Conservation (phyloP, 1,140 invertebrate species). For the Papilio polyxenes region DNA sequence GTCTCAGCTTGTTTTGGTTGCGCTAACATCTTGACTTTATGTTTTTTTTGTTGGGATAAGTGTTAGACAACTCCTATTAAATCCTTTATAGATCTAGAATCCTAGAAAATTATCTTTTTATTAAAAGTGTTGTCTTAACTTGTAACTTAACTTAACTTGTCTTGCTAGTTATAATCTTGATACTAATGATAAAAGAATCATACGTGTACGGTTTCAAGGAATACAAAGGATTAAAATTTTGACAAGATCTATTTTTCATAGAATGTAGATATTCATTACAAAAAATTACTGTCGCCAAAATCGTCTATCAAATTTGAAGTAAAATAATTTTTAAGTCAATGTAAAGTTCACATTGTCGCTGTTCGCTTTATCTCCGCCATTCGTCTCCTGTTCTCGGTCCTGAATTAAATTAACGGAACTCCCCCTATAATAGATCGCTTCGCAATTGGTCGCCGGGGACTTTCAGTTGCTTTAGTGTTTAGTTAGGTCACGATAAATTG, state of each 20-base stretch:
- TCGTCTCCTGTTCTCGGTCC: constrained; percentile 3
- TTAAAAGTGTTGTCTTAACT: no score
- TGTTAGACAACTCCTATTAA: not conserved
- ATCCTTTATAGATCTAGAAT: not conserved
- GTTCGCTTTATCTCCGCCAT: not conserved
- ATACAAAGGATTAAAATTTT: not conserved
- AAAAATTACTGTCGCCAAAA: not conserved
- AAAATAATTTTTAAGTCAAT: constrained; percentile 3
- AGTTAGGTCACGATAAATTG: constrained; percentile 27
- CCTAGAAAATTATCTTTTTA: no score
- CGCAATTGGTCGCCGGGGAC: constrained; percentile 11
- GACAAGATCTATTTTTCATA: not conserved
- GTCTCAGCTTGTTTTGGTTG: constrained; percentile 21
- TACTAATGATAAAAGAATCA: no score
- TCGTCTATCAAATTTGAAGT: constrained; percentile 1
- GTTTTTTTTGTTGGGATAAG: constrained; percentile 13
- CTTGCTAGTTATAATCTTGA: no score
- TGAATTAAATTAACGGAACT: constrained; percentile 28
- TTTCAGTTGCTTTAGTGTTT: constrained; percentile 17
- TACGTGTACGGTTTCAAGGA: no score
- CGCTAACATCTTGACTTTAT: constrained; percentile 24
- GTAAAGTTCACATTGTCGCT: not conserved
- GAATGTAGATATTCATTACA: not conserved
- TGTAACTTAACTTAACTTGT: no score
- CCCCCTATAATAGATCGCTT: constrained; percentile 20